These are phyloP conservation scores for Pogonus chalceus DNA, from an alignment of 1,140 invertebrate genomes.

Conservation along the genomic window DNA sequence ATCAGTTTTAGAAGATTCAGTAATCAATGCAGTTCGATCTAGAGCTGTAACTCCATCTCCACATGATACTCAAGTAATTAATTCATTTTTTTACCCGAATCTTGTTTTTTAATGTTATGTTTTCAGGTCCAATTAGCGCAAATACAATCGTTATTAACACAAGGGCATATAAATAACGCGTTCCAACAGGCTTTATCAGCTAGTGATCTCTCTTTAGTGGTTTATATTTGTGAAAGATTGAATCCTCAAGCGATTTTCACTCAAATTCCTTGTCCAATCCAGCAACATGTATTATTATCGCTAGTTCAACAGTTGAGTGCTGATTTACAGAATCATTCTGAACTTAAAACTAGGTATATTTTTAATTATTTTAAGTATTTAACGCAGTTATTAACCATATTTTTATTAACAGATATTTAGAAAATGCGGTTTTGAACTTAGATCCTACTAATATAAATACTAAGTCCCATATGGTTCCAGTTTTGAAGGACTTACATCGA, in stretches of 20 bases:
- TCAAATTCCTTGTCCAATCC: conserved; percentile 52
- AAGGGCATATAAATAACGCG: conserved; percentile 71
- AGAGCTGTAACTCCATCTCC: conserved; percentile 57
- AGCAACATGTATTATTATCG: conserved; percentile 80
- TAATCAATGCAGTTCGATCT: conserved; percentile 50
- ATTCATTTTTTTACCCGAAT: background rate
- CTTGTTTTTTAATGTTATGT: conserved; percentile 9
- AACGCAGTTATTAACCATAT: conserved; percentile 1
- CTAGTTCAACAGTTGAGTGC: conserved; percentile 86
- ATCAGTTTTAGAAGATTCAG: conserved; percentile 43
- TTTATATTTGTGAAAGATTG: conserved; percentile 73
- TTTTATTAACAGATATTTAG: conserved; percentile 60
- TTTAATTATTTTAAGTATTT: conserved; percentile 12
- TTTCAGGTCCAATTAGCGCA: conserved; percentile 50
- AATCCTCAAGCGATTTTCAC: conserved; percentile 68
- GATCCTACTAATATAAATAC: conserved; percentile 67
- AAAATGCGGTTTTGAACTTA: conserved; percentile 77
- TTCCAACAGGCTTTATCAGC: conserved; percentile 83
- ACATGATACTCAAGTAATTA: conserved; percentile 45
- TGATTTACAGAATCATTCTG: conserved; percentile 74
- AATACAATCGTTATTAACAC: conserved; percentile 59
- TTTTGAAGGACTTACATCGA: conserved; percentile 62
- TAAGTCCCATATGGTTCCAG: conserved; percentile 69
- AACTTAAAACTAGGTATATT: conserved; percentile 73
- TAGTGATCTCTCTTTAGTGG: conserved; percentile 72